Evolutionary conservation across 2,797 vertebrate species (phyloP).

Genomic region (Sebastes taczanowskii): DNA sequence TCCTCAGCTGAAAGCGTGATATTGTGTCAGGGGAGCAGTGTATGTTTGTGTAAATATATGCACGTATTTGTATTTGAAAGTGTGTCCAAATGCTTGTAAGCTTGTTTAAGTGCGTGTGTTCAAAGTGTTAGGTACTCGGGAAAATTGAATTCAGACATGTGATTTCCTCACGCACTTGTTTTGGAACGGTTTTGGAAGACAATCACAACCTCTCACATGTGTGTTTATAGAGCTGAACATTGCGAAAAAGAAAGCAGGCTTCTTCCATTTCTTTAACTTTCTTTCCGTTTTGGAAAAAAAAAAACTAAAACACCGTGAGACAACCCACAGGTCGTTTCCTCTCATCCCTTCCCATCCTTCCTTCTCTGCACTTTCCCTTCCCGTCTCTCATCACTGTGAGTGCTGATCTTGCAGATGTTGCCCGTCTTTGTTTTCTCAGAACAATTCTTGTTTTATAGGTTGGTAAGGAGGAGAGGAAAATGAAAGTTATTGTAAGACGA

Average conservation of each 20-base stretch:
- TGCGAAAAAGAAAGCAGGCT: neutral
- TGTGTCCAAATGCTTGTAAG: neutral
- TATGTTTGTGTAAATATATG: neutral
- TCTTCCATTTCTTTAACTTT: constrained; percentile 28
- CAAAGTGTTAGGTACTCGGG: neutral
- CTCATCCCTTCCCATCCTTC: constrained; percentile 55
- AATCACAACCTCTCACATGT: neutral
- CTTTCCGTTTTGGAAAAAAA: constrained; percentile 23
- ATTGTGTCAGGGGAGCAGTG: constrained; percentile 20
- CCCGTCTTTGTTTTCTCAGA: constrained; percentile 51
- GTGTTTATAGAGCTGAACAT: neutral
- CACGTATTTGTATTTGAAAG: neutral
- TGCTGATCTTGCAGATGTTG: constrained; percentile 50
- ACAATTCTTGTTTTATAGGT: neutral
- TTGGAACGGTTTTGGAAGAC: neutral
- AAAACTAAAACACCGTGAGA: neutral
- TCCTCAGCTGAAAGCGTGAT: constrained; percentile 18
- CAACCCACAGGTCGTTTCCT: constrained; percentile 43
- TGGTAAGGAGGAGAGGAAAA: neutral
- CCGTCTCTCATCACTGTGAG: constrained; percentile 34
- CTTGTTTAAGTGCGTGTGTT: neutral
- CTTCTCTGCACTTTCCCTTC: constrained; percentile 44
- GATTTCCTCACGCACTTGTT: neutral
- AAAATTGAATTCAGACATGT: neutral
- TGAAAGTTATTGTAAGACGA: neutral